Evolutionary conservation across 2,797 vertebrate genomes (phyloP).

Genomic region (Cyclura pinguis): DNA sequence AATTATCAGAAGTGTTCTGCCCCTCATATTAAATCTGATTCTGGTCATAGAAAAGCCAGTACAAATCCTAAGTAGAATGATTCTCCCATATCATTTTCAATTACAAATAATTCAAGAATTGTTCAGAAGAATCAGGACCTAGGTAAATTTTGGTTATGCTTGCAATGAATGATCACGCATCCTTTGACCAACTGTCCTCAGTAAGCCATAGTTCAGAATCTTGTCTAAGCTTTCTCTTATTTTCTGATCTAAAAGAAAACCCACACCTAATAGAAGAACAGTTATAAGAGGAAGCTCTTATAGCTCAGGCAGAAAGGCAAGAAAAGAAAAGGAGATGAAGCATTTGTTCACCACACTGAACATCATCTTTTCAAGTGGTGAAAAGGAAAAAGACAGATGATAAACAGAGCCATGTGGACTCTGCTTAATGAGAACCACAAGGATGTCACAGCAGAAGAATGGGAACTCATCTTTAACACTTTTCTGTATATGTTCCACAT

Average conservation of each 20-base stretch:
- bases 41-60: not conserved
- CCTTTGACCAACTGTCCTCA: not conserved
- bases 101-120: not conserved
- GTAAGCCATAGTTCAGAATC: conserved; percentile 22
- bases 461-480: conserved; percentile 48
- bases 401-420: conserved; percentile 50
- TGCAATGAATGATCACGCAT: conserved; percentile 28
- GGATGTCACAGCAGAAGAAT: conserved; percentile 44
- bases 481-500: conserved; percentile 37
- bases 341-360: conserved; percentile 23
- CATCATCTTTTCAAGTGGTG: conserved; percentile 14
- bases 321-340: conserved; percentile 23
- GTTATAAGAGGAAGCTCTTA: conserved; percentile 19
- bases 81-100: conserved; percentile 6
- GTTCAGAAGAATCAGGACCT: conserved; percentile 3
- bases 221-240: not conserved
- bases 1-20: not conserved
- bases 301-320: conserved; percentile 25
- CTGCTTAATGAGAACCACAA: conserved; percentile 55
- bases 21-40: not conserved
- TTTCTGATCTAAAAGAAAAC: conserved; percentile 51
- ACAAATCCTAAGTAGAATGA: not conserved
- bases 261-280: conserved; percentile 23
- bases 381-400: conserved; percentile 48
- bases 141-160: not conserved